Evolutionary conservation across 2,888 invertebrate species (phyloP).

Genomic region (Tetropium fuscum): DNA sequence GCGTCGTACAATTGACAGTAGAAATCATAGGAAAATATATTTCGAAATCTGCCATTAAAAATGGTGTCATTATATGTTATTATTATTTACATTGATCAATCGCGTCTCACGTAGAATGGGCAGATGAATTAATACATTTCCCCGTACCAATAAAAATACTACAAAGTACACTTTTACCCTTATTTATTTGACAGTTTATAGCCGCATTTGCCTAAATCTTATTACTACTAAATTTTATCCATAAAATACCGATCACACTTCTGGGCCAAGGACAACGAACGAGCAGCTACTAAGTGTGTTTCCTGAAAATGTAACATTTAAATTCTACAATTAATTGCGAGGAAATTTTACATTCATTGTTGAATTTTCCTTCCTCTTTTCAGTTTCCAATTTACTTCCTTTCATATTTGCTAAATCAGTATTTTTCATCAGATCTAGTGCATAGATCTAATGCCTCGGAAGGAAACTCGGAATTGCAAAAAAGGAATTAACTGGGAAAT

Average conservation of each 20-base stretch:
- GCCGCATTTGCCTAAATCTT: constrained; percentile 12
- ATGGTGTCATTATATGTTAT: no score
- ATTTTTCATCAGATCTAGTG: not conserved
- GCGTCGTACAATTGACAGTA: no score
- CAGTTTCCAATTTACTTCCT: not conserved
- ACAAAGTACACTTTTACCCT: constrained; percentile 7
- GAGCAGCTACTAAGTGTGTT: constrained; percentile 8
- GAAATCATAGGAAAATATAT: no score
- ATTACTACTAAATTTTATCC: constrained; percentile 10
- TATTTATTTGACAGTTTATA: constrained; percentile 13
- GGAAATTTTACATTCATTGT: constrained; percentile 2
- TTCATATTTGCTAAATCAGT: not conserved
- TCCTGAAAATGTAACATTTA: constrained; percentile 12
- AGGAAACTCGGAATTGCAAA: no score
- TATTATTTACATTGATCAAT: no score
- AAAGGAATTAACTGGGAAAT: no score
- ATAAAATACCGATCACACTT: constrained; percentile 12
- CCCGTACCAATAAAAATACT: not conserved
- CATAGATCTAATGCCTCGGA: no score
- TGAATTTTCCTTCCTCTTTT: not conserved
- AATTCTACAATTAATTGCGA: constrained; percentile 19
- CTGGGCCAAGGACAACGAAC: constrained; percentile 15
- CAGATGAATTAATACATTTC: not conserved
- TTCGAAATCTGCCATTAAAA: no score
- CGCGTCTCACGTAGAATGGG: no score